Evolutionary conservation across 2,113 vertebrate genomes (phyloP), one percentile per base, ranked within the genome.

Genomic region (Rattus rattus): DNA sequence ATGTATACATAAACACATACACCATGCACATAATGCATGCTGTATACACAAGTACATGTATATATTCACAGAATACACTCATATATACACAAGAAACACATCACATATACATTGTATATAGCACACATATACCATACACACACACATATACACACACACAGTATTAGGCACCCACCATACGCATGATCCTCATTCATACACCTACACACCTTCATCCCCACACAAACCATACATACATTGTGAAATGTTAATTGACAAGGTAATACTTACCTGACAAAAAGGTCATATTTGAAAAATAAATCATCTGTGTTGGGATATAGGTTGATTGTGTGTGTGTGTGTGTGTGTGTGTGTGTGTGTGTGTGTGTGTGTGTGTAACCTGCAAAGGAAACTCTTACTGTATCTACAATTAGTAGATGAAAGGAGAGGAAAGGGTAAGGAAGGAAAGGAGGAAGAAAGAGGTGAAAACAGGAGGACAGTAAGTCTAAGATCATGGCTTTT

Each of bases 221-320:
- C 19, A 56, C 43, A 86, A 19, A 33, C 28, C 30, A 52, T 67
- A n/a, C 22, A 92, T 47, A 47, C 17, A 10, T n/a, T 75, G 65
- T 49, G 77, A 84, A 97, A 87, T 3, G 19, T 39, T 95, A 39
- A 33, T 49, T 85, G 19, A 88, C 22, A 95, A 90, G 86, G 88
- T 9, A 95, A 90, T 92, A 83, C 2, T n/a, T 77, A 19, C 81
- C 54, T 94, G 49, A 90, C 83, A 56, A 92, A 90, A 76, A 93
- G 26, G 14, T 14, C 47, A 36, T 76, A 43, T 59, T 52, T 96
- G 61, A 80, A 85, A 7, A 93, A 19, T 54, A 92, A 94, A 13
- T 88, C 54, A 72, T 39, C 86, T 28, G 13, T 22, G 16, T 17
- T 92, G 52, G n/a, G 13, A 47, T 90, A 1, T 79, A 43, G 65